Percentiles rank a stretch among this genome's conserved stretches.
These are phyloP conservation scores for Calliphora vomitoria DNA, from an alignment of 2,888 invertebrate species.

Conservation along the genomic window DNA sequence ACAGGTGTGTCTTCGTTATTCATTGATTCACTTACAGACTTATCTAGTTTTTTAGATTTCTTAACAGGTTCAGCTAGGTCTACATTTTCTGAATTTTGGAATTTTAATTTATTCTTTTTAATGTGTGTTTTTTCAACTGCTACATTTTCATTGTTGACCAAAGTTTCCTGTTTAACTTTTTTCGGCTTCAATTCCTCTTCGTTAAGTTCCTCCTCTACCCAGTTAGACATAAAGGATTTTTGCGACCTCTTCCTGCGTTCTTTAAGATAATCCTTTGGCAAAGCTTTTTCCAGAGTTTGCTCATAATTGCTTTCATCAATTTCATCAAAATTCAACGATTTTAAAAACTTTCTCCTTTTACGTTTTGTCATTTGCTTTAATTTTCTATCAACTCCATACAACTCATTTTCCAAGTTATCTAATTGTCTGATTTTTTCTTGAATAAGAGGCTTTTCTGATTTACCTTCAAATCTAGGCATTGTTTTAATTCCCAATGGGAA, in stretches of 20 bases:
- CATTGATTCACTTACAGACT: conserved; percentile 3
- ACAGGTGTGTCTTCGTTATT: not conserved
- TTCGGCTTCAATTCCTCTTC: conserved; percentile 65
- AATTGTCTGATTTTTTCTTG: conserved; percentile 84
- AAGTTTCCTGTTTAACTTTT: conserved; percentile 31
- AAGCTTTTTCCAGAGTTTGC: conserved; percentile 78
- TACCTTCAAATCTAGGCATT: conserved; percentile 84
- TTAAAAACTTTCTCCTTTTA: conserved; percentile 81
- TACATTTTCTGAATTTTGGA: conserved; percentile 6
- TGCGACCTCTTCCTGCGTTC: conserved; percentile 79
- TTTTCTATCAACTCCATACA: conserved; percentile 82
- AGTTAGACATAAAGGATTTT: conserved; percentile 77
- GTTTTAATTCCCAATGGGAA: conserved; percentile 89
- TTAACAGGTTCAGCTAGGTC: conserved; percentile 4
- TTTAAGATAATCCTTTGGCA: conserved; percentile 79
- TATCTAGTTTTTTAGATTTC: conserved; percentile 42
- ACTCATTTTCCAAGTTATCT: conserved; percentile 85
- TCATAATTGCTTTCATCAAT: conserved; percentile 82
- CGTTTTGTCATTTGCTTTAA: conserved; percentile 85
- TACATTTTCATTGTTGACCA: conserved; percentile 6
- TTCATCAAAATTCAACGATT: conserved; percentile 80
- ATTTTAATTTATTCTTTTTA: conserved; percentile 43
- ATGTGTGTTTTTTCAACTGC: not conserved
- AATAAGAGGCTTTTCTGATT: conserved; percentile 78
- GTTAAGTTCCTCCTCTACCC: conserved; percentile 80